Evolutionary conservation across 2,113 vertebrate genomes (phyloP).

Genomic region (Ictalurus furcatus): DNA sequence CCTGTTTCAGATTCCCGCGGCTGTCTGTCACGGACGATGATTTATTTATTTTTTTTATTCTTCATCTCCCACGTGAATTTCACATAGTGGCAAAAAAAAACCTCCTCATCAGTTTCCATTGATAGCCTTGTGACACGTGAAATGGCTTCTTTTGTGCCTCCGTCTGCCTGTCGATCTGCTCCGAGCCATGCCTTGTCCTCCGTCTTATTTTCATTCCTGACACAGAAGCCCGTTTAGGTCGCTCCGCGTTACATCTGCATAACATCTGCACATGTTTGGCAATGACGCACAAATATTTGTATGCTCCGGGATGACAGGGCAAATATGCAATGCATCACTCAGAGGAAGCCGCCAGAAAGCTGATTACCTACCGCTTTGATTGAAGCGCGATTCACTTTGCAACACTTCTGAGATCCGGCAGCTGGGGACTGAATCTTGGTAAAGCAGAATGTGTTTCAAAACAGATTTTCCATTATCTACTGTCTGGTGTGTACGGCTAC

Average conservation of each 20-base stretch:
- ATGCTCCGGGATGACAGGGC: slow-evolving; percentile 15
- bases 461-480: neutral
- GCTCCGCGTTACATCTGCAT: slow-evolving; percentile 28
- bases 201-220: neutral
- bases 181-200: neutral
- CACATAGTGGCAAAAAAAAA: slow-evolving; percentile 1
- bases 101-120: slow-evolving; percentile 36
- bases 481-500: neutral
- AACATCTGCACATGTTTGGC: slow-evolving; percentile 32
- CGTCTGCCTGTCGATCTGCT: slow-evolving; percentile 16
- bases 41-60: neutral
- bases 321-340: slow-evolving; percentile 32
- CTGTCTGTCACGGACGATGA: slow-evolving; percentile 47
- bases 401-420: slow-evolving; percentile 2
- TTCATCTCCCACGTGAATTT: slow-evolving; percentile 20
- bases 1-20: slow-evolving; percentile 26
- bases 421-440: neutral
- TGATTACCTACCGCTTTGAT: slow-evolving; percentile 15
- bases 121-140: slow-evolving; percentile 45
- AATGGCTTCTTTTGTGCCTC: slow-evolving; percentile 52
- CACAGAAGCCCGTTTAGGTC: neutral
- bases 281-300: slow-evolving; percentile 18
- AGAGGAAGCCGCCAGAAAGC: slow-evolving; percentile 14
- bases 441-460: neutral
- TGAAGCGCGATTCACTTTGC: slow-evolving; percentile 6